Evolutionary conservation across 2,797 vertebrate genomes (phyloP).

Genomic region (Oreochromis grahami): DNA sequence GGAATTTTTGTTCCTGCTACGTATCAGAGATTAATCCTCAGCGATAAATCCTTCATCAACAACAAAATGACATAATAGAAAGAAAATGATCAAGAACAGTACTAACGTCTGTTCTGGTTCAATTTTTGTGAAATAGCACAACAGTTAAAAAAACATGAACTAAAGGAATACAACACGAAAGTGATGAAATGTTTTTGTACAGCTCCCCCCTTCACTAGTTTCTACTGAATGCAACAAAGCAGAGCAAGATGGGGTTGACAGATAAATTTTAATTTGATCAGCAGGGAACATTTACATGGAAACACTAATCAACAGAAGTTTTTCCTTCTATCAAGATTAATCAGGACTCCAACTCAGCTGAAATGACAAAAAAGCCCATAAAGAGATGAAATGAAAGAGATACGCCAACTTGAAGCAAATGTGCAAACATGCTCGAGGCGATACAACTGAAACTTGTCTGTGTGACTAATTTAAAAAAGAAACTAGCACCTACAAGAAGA

Average conservation of each 20-base stretch:
- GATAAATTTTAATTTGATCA: constrained; percentile 67
- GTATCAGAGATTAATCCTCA: constrained; percentile 25
- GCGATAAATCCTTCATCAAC: constrained; percentile 1
- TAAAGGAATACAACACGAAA: background rate
- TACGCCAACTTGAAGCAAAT: background rate
- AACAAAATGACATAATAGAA: background rate
- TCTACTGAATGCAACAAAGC: constrained; percentile 7
- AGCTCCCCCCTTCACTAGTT: background rate
- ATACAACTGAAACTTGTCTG: constrained; percentile 10
- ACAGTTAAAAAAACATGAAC: background rate
- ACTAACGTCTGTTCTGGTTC: background rate
- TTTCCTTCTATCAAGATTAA: constrained; percentile 55
- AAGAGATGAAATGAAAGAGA: constrained; percentile 42
- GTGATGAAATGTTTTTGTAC: background rate
- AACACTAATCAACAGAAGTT: constrained; percentile 57
- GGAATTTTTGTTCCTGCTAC: background rate
- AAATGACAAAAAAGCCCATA: constrained; percentile 25
- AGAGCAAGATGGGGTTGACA: constrained; percentile 29
- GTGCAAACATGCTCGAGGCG: background rate
- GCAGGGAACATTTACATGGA: constrained; percentile 25
- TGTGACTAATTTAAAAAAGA: background rate
- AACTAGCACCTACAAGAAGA: background rate
- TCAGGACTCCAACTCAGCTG: constrained; percentile 48
- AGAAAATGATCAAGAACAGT: background rate
- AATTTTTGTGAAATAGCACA: background rate